These are phyloP conservation scores for Archaeoteleia sp. DNA, from an alignment of 2,888 invertebrate species.

Conservation along the genomic window DNA sequence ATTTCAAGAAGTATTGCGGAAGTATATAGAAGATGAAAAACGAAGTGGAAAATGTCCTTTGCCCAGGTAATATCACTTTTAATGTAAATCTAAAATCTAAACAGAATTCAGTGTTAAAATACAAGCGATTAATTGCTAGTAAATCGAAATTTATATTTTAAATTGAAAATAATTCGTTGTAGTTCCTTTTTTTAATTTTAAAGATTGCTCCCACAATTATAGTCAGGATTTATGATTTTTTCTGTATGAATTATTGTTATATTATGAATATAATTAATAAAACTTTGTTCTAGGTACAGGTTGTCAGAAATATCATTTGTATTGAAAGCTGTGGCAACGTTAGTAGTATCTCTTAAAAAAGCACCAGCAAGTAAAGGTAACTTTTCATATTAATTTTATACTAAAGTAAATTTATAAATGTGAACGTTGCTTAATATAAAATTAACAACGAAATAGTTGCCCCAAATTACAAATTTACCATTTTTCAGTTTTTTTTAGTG, in stretches of 20 bases:
- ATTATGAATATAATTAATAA: conserved; percentile 12
- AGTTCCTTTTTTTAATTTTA: no score
- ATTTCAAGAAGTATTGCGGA: conserved; percentile 93
- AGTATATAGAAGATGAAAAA: conserved; percentile 89
- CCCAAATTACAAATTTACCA: conserved; percentile 9
- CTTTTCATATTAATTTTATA: no score
- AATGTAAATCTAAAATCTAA: no score
- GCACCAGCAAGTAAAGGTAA: conserved; percentile 90
- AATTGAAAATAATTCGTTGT: no score
- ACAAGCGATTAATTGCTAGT: no score
- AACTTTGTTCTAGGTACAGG: conserved; percentile 83
- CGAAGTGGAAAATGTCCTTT: conserved; percentile 90
- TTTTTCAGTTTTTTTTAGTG: no score
- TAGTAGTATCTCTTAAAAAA: conserved; percentile 93
- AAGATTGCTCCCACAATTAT: no score
- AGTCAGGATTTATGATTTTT: no score
- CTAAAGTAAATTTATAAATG: no score
- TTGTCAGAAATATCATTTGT: conserved; percentile 97
- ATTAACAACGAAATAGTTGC: background rate
- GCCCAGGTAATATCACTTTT: conserved; percentile 87
- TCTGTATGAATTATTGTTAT: no score
- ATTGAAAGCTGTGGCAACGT: conserved; percentile 93
- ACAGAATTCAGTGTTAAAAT: no score
- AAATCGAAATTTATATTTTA: no score
- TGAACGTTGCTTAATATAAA: conserved; percentile 4